phyloP scores from a whole-genome alignment of 2,797 vertebrate genomes.

The Thaleichthys pacificus region DNA sequence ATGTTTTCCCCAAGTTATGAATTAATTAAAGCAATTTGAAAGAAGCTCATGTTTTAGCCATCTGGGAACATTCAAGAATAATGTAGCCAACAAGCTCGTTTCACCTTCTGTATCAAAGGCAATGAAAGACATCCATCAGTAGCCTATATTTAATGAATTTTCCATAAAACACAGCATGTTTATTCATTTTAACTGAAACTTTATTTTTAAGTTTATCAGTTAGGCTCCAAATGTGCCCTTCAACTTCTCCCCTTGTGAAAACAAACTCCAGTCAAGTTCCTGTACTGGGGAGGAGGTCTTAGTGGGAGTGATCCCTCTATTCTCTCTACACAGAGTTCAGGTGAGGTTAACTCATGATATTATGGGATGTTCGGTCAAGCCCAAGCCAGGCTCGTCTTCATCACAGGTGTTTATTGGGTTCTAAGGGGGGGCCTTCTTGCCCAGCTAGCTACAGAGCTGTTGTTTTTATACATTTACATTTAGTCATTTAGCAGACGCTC shows the following conservation, averaged over 20 bases:
- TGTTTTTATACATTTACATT: constrained; percentile 4
- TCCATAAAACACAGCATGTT: constrained; percentile 41
- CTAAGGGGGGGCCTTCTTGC: constrained; percentile 13
- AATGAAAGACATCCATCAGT: constrained; percentile 37
- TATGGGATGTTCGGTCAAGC: constrained; percentile 15
- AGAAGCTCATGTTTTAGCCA: constrained; percentile 39
- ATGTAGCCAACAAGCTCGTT: constrained; percentile 4
- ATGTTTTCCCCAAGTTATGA: constrained; percentile 41
- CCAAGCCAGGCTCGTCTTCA: constrained; percentile 25
- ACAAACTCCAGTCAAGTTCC: no score
- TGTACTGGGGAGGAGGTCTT: background rate
- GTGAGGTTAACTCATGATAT: constrained; percentile 25
- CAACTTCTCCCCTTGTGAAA: no score
- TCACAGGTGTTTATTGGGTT: constrained; percentile 41
- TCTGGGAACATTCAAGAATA: constrained; percentile 35
- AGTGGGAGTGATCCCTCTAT: background rate
- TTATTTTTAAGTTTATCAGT: constrained; percentile 36
- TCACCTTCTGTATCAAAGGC: constrained; percentile 22
- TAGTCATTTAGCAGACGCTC: no score
- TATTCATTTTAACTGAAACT: constrained; percentile 39
- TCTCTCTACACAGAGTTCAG: constrained; percentile 17
- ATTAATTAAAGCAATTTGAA: constrained; percentile 55
- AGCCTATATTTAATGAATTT: constrained; percentile 43
- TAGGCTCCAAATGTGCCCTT: constrained; percentile 26
- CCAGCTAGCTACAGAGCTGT: constrained; percentile 23